Base-by-base conservation (phyloP, 2,113 vertebrate genomes). In the Canis aureus region DNA sequence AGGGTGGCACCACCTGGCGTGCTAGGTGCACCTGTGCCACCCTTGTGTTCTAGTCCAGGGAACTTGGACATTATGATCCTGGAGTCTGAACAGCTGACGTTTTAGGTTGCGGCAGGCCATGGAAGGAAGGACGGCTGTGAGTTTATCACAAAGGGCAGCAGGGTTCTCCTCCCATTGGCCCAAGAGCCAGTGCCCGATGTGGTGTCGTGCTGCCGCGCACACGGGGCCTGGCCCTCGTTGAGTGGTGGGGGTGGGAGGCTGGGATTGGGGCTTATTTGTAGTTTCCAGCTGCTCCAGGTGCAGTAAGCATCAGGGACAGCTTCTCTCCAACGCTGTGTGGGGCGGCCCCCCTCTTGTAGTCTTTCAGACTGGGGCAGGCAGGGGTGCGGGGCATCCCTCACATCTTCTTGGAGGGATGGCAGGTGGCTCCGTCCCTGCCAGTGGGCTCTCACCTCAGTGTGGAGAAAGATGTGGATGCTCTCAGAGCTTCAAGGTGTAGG, bases 1-100 rank as follows among this genome's bases (percentile, higher is more conserved):
- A 9, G 62, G 13, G 49, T 23, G n/a, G 78, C 9, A 38, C 5
- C 11, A 43, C 43, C 66, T 0, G 1, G 76, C 11, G 6, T 8
- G 15, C 22, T 27, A 17, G 23, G 5, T 8, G 38, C 49, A 25
- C 43, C 17, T 0, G 0, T 0, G 1, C 51, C 67, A 6, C 29
- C 59, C 80, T 19, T 57, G 66, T 23, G 32, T 38, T 59, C 74
- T 59, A 67, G 23, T n/a, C 11, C 22, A 53, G 64, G n/a, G n/a
- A 69, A 23, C 38, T 53, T 3, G 3, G 43, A 13, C 5, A 0
- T n/a, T 5, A 1, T 13, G 12, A 27, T 53, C 9, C 81, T 3
- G 0, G 1, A 59, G 17, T 32, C n/a, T 5, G 17, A n/a, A 23
- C 20, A 43, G 43, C 27, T 20, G 2, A 11, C 13, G 3, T 25